phyloP scores from a whole-genome alignment of 1,140 invertebrate genomes.

The Linepithema humile region DNA sequence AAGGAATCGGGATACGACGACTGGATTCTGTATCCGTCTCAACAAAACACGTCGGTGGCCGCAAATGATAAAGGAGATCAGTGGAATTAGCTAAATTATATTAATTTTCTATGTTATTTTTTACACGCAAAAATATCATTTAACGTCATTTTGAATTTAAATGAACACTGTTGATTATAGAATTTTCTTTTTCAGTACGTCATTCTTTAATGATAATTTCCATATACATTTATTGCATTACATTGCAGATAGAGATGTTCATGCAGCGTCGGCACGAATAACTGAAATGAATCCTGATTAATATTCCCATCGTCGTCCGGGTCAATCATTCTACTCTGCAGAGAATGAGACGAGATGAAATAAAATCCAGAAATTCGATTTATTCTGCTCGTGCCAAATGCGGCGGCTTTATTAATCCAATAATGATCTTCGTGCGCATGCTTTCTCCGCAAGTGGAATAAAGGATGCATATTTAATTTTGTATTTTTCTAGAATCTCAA shows the following conservation, averaged over 20 bases:
- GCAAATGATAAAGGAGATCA: slow-evolving; percentile 60
- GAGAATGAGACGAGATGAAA: slow-evolving; percentile 68
- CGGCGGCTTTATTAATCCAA: slow-evolving; percentile 65
- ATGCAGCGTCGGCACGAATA: slow-evolving; percentile 39
- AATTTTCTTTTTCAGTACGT: neutral
- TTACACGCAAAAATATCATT: neutral
- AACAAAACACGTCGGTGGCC: slow-evolving; percentile 61
- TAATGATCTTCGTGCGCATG: slow-evolving; percentile 46
- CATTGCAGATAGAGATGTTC: slow-evolving; percentile 26
- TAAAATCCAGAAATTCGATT: slow-evolving; percentile 69
- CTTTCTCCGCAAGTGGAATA: slow-evolving; percentile 16
- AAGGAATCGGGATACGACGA: neutral
- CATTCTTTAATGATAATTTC: neutral
- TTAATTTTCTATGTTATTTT: slow-evolving; percentile 55
- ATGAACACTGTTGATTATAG: neutral
- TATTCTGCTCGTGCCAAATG: slow-evolving; percentile 64
- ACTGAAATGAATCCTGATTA: slow-evolving; percentile 66
- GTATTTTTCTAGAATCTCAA: slow-evolving; percentile 4
- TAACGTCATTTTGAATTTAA: slow-evolving; percentile 11
- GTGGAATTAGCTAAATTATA: neutral
- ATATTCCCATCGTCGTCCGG: slow-evolving; percentile 52
- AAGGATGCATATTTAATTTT: slow-evolving; percentile 46
- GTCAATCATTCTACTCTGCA: slow-evolving; percentile 67
- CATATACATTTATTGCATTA: neutral
- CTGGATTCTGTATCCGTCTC: slow-evolving; percentile 1